phyloP scores from a whole-genome alignment of 2,888 invertebrate species.

The Plebejus melissa region DNA sequence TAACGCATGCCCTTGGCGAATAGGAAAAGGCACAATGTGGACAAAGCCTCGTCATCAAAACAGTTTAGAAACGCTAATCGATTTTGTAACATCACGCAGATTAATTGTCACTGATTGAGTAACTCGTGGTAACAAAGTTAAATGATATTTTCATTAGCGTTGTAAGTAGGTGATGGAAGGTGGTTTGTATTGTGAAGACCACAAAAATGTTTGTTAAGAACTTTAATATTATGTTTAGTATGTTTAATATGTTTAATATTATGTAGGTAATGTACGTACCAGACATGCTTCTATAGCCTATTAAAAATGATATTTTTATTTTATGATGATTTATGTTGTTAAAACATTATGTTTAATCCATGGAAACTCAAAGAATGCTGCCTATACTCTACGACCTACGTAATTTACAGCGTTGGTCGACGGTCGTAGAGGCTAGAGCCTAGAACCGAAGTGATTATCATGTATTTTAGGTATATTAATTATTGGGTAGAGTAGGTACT shows the following conservation, averaged over 20 bases:
- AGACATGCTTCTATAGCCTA: background rate
- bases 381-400: too few species aligned
- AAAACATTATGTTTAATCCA: background rate
- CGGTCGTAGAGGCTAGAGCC: too few species aligned
- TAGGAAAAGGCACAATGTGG: too few species aligned
- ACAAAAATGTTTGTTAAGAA: background rate
- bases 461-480: too few species aligned
- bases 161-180: background rate
- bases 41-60: background rate
- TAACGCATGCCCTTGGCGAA: too few species aligned
- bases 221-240: too few species aligned
- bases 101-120: background rate
- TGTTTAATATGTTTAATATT: too few species aligned
- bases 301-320: background rate
- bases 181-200: background rate
- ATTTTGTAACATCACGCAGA: background rate
- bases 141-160: background rate
- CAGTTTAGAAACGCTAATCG: conserved; percentile 16
- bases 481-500: background rate
- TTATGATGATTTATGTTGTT: background rate
- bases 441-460: background rate
- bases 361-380: background rate
- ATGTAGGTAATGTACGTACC: background rate
- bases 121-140: background rate
- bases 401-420: too few species aligned